These are phyloP conservation scores for Spea hammondii DNA, from an alignment of 2,797 vertebrate genomes.

Conservation along the genomic window DNA sequence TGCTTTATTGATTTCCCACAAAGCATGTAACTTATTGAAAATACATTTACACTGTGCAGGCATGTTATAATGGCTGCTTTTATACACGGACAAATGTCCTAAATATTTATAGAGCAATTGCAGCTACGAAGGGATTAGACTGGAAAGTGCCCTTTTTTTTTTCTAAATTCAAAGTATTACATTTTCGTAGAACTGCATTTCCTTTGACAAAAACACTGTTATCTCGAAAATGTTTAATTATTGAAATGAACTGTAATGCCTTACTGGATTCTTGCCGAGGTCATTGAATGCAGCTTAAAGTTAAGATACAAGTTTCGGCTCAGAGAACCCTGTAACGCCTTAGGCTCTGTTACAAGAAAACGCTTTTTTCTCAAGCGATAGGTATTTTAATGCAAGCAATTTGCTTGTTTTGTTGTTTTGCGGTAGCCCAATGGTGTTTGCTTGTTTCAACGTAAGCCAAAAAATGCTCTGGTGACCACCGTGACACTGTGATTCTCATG, in stretches of 20 bases:
- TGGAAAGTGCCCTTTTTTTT: slow-evolving; percentile 37
- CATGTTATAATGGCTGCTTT: slow-evolving; percentile 65
- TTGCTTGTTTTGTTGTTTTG: slow-evolving; percentile 56
- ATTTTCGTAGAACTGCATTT: slow-evolving; percentile 65
- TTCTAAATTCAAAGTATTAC: slow-evolving; percentile 68
- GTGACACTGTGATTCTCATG: slow-evolving; percentile 91
- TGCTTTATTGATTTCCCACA: neutral
- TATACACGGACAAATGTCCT: slow-evolving; percentile 66
- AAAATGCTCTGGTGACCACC: slow-evolving; percentile 84
- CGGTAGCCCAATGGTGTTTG: slow-evolving; percentile 71
- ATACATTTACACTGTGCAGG: neutral
- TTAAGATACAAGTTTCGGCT: slow-evolving; percentile 65
- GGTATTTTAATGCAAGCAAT: slow-evolving; percentile 69
- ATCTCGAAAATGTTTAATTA: slow-evolving; percentile 80
- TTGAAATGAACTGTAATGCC: slow-evolving; percentile 85
- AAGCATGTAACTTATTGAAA: neutral
- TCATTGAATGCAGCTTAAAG: slow-evolving; percentile 73
- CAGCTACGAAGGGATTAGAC: neutral
- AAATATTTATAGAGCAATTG: slow-evolving; percentile 20
- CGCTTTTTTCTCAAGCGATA: slow-evolving; percentile 75
- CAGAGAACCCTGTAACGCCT: slow-evolving; percentile 74
- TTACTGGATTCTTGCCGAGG: slow-evolving; percentile 74
- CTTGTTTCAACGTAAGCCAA: slow-evolving; percentile 84
- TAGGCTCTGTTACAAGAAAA: slow-evolving; percentile 70
- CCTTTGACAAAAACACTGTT: slow-evolving; percentile 69